These are phyloP conservation scores for Drosophila subobscura DNA, from an alignment of 1,140 invertebrate genomes.

Conservation along the genomic window DNA sequence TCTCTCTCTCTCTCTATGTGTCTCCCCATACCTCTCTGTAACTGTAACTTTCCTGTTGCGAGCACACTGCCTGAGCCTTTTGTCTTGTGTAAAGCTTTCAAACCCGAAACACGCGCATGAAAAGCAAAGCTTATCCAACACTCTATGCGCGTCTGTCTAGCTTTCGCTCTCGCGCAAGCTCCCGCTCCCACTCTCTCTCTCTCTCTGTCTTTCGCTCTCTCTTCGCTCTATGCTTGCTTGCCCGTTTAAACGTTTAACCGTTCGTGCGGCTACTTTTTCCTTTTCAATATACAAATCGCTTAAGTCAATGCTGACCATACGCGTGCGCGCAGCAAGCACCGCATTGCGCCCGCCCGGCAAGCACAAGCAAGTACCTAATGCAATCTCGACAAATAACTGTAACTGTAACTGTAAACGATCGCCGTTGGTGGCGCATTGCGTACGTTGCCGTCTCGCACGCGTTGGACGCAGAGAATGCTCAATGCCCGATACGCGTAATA, in stretches of 20 bases:
- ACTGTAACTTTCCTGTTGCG: slow-evolving; percentile 21
- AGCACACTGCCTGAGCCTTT: slow-evolving; percentile 37
- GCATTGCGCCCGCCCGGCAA: slow-evolving; percentile 49
- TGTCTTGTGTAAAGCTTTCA: slow-evolving; percentile 52
- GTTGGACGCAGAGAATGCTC: slow-evolving; percentile 51
- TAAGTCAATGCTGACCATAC: slow-evolving; percentile 64
- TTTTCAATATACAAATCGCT: slow-evolving; percentile 68
- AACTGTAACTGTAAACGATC: neutral
- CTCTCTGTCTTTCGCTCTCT: slow-evolving; percentile 48
- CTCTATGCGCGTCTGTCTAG: slow-evolving; percentile 49
- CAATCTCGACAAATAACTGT: neutral
- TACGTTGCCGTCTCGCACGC: slow-evolving; percentile 44
- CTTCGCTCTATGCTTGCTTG: slow-evolving; percentile 53
- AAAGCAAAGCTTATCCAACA: slow-evolving; percentile 22
- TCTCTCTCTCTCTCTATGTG: slow-evolving; percentile 40
- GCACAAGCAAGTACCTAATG: slow-evolving; percentile 55
- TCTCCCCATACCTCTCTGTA: slow-evolving; percentile 31
- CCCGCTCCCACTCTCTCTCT: slow-evolving; percentile 18
- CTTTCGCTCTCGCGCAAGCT: slow-evolving; percentile 28
- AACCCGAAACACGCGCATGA: slow-evolving; percentile 22
- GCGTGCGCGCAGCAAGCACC: slow-evolving; percentile 45
- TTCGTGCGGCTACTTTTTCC: slow-evolving; percentile 56
- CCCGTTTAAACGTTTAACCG: slow-evolving; percentile 43
- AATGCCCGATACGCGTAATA: slow-evolving; percentile 58
- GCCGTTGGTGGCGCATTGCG: slow-evolving; percentile 45